Evolutionary conservation across 2,113 vertebrate genomes (phyloP), one percentile per base, ranked within the genome.

Genomic region (Anoura caudifer): DNA sequence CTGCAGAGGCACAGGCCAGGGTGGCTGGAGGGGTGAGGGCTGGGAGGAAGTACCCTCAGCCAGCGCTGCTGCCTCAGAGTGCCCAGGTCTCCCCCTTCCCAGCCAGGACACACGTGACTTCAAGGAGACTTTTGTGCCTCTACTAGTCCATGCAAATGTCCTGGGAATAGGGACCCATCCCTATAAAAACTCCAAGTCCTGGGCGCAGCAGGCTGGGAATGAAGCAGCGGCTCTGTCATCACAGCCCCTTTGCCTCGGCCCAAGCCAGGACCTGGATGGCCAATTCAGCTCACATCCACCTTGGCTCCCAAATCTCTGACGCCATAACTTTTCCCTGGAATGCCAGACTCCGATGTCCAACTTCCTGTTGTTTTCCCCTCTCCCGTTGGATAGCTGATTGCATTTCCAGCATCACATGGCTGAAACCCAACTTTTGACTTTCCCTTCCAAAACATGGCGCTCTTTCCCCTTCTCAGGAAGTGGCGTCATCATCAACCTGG

Each of bases 331-430:
- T 67, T 16, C 54, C 41, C 69, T 28, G 3, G 31, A 63, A 54
- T 82, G 28, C 81, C 24, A 80, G 31, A 20, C 41, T 76, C 69
- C 2, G 69, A 28, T 0, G 10, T 36, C 15, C 77, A 41, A 4
- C 36, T 16, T 45, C 31, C 72, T 45, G 7, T 13, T 15, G 16
- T 0, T 20, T 11, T 7, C 28, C 22, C 43, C 24, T 41, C 5
- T 12, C 50, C 13, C 36, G 7, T 0, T 22, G 2, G 16, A 4
- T 20, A 28, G 1, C 36, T 8, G 12, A 28, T 20, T 7, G 22
- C 14, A 16, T 41, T 16, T 41, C 85, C 81, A 85, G 4, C 17
- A 45, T 61, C 38, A 6, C 6, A 33, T 2, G 26, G 26, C n/a
- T 20, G 38, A 85, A 43, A 33, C 9, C 16, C 73, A 75, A 24